Evolutionary conservation across 2,888 invertebrate species (phyloP).

Genomic region (Dynastes maya): DNA sequence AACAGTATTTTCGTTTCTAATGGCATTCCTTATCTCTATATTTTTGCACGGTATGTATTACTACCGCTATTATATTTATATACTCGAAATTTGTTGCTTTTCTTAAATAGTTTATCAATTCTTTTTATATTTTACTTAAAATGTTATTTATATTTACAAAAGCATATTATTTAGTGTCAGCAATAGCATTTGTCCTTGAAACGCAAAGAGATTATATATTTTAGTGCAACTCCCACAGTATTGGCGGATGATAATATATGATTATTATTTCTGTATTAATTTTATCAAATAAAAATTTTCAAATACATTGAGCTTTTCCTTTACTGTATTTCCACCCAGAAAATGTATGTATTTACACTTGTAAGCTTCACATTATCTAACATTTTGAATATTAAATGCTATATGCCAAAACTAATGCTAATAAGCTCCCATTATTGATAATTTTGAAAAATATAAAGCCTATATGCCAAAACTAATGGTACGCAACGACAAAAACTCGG

Average conservation of each 20-base stretch:
- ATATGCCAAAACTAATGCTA: no score
- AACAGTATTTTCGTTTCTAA: conserved; percentile 43
- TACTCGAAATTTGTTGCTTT: conserved; percentile 43
- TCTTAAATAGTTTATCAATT: conserved; percentile 18
- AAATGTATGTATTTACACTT: no score
- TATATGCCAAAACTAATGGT: no score
- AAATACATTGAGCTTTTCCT: not conserved
- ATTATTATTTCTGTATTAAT: conserved; percentile 45
- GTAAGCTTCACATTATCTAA: no score
- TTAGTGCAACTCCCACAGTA: conserved; percentile 34
- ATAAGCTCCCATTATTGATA: no score
- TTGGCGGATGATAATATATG: conserved; percentile 37
- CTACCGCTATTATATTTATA: conserved; percentile 19
- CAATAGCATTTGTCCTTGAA: conserved; percentile 14
- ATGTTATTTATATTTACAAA: conserved; percentile 24
- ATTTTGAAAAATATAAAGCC: no score
- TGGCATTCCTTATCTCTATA: conserved; percentile 36
- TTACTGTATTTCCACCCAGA: no score
- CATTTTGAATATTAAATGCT: no score
- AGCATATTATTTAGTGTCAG: conserved; percentile 14
- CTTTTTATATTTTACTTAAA: conserved; percentile 17
- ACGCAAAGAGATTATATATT: conserved; percentile 38
- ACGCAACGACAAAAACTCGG: no score
- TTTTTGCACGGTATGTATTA: conserved; percentile 17
- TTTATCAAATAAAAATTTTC: conserved; percentile 41